Evolutionary conservation across 2,113 vertebrate species (phyloP).

Genomic region (Trogon surrucura): DNA sequence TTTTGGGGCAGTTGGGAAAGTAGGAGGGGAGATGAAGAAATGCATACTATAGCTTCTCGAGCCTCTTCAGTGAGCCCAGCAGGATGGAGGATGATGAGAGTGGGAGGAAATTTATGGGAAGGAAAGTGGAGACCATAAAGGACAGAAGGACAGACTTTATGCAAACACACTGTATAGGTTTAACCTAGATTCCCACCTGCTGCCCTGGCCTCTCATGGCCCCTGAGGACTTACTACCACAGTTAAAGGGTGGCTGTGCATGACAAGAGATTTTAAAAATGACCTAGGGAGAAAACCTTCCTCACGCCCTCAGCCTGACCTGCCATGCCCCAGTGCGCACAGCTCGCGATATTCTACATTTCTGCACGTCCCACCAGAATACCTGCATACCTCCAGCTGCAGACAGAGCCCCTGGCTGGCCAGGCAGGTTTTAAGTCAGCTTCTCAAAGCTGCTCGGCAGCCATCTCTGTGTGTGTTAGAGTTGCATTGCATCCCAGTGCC

Average conservation of each 20-base stretch:
- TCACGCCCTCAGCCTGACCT: neutral
- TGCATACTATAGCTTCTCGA: fast-evolving
- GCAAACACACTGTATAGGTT: neutral
- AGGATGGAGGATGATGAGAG: neutral
- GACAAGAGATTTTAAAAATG: conserved; percentile 29
- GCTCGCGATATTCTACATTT: neutral
- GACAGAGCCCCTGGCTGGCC: neutral
- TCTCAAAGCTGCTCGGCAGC: neutral
- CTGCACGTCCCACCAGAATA: conserved; percentile 45
- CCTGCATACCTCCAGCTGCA: conserved; percentile 12
- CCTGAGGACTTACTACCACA: neutral
- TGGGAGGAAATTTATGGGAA: neutral
- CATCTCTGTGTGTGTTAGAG: neutral
- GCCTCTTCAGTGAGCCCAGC: neutral
- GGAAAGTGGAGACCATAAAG: neutral
- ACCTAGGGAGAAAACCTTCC: neutral
- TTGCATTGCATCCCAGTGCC: neutral
- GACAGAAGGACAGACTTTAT: neutral
- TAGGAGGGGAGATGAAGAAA: neutral
- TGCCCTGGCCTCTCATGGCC: neutral
- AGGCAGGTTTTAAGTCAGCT: neutral
- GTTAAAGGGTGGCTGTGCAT: neutral
- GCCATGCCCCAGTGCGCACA: neutral
- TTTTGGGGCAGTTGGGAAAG: neutral
- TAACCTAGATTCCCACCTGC: neutral